Conservation (phyloP, 35 echinoderm and acorn worm genomes). For the Diadema setosum region DNA sequence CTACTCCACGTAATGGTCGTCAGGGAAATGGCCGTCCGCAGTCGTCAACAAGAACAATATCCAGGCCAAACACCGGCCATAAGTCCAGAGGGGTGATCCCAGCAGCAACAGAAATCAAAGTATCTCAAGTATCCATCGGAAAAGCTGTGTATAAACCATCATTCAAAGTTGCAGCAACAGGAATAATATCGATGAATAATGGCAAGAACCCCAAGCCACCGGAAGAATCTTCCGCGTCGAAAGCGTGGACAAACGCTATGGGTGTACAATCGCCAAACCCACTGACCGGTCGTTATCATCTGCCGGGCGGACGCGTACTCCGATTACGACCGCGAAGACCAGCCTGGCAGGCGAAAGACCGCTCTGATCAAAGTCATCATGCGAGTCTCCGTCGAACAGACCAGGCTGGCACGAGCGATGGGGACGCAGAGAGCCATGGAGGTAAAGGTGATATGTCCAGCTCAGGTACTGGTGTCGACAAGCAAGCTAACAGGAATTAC, state of each 20-base stretch:
- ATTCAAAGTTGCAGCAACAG: conserved; percentile 44
- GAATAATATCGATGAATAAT: conserved; percentile 34
- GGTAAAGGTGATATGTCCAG: not conserved
- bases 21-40: not conserved
- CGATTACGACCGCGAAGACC: conserved; percentile 28
- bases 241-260: not conserved
- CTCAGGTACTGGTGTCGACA: not conserved
- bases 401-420: not conserved
- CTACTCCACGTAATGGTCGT: not conserved
- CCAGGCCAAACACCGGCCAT: not conserved
- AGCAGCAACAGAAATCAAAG: not conserved
- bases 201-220: not conserved
- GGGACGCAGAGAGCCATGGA: not conserved
- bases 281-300: not conserved
- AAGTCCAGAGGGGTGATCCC: not conserved
- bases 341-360: not conserved
- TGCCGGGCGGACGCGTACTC: conserved; percentile 16
- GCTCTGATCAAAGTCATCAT: not conserved
- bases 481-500: not conserved
- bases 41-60: not conserved
- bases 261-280: not conserved
- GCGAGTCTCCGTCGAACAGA: not conserved
- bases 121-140: not conserved
- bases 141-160: conserved; percentile 19
- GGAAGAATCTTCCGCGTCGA: not conserved